Evolutionary conservation across 2,888 invertebrate genomes (phyloP), one percentile per base, ranked within the genome.

Genomic region (Microplitis deprimator): DNA sequence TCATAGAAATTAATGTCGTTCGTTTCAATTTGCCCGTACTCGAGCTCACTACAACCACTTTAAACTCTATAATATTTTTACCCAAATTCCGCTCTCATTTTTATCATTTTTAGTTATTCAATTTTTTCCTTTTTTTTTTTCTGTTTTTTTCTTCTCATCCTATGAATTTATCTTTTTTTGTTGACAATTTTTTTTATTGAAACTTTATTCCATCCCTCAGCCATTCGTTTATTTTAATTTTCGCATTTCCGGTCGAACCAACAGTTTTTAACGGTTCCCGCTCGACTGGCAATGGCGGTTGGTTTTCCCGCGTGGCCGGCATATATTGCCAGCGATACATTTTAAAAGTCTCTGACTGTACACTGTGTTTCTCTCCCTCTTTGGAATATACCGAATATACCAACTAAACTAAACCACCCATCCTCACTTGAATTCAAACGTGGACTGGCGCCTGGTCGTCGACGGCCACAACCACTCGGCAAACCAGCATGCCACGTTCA

Each of bases 221-320:
- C 76, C 80, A 82, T 81, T 79, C 81, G 81, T 82, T 83, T 82
- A 82, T 83, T 84, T 84, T 82, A 82, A 83, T 83, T 82, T 81
- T 79, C 79, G 77, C 78, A 77, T 79, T 79, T 79, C 68, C 75
- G 78, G 75, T 20, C 20, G 60, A 65, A 40, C 61, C 68, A 69
- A 60, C 50, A 75, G 72, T 74, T 77, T 74, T 77, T 73, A 76
- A 74, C 71, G 59, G 78, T 7, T 40, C 65, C 62, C 73, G 68
- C 70, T 75, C 60, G 65, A 61, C 13, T 17, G 75, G 64, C 72
- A 40, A 59, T 75, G 16, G 40, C 20, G 68, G 50, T 67, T 64
- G 8, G 59, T 69, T 65, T 50, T 65, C 73, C 71, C 50, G 68
- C 77, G 59, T 64, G 20, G 8, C 73, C 50, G 20, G 8, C 73